These are phyloP conservation scores for Alentia gelatinosa DNA, from an alignment of 2,888 invertebrate species.

Conservation along the genomic window DNA sequence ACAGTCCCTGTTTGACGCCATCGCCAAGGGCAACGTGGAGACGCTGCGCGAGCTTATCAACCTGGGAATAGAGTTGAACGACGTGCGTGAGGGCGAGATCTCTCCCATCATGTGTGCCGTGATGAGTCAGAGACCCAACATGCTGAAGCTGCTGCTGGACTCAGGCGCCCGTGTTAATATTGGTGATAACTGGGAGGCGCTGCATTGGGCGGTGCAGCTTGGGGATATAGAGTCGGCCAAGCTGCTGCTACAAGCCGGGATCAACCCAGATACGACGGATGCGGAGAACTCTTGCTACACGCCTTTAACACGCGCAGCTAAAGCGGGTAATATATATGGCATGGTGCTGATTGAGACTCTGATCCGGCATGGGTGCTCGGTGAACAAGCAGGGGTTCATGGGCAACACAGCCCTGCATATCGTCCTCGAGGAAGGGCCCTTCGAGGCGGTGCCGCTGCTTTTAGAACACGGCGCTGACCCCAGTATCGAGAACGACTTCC, in stretches of 20 bases:
- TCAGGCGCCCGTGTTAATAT: neutral
- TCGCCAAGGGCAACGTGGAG: slow-evolving; percentile 17
- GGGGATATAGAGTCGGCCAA: slow-evolving; percentile 42
- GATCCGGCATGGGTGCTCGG: slow-evolving; percentile 11
- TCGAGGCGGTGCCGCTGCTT: slow-evolving; percentile 16
- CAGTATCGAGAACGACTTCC: slow-evolving; percentile 40
- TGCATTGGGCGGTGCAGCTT: slow-evolving; percentile 41
- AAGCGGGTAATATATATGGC: slow-evolving; percentile 27
- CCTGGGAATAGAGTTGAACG: slow-evolving; percentile 29
- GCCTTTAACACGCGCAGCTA: slow-evolving; percentile 21
- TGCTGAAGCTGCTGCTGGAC: slow-evolving; percentile 29
- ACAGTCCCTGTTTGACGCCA: slow-evolving; percentile 40
- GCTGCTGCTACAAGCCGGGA: slow-evolving; percentile 5
- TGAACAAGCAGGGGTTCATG: slow-evolving; percentile 47
- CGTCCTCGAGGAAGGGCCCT: slow-evolving; percentile 21
- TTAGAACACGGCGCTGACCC: slow-evolving; percentile 13
- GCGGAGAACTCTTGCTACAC: slow-evolving; percentile 42
- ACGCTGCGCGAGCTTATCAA: slow-evolving; percentile 18
- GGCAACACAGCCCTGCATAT: slow-evolving; percentile 40
- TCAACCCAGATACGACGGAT: slow-evolving; percentile 36
- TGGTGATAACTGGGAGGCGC: slow-evolving; percentile 32
- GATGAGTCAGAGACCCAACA: slow-evolving; percentile 27
- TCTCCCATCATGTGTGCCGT: slow-evolving; percentile 38
- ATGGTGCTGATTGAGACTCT: slow-evolving; percentile 39
- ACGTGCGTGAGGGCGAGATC: slow-evolving; percentile 25